Percentiles rank a stretch among this genome's conserved stretches.
Conservation (phyloP, 2,113 vertebrate species). For the Rhadina sibilatrix region DNA sequence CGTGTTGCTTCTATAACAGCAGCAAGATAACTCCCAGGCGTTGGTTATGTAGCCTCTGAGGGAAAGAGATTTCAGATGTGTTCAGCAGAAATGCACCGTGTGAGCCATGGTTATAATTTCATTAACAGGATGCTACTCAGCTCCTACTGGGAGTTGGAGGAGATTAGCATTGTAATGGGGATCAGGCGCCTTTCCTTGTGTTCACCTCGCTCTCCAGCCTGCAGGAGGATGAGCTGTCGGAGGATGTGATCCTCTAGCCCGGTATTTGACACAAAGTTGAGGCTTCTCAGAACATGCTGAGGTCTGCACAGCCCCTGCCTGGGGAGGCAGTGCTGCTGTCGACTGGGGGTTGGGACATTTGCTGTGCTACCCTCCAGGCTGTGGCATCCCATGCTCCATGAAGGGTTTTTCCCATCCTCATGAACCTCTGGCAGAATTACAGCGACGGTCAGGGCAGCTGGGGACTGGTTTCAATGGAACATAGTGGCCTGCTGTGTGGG, state of each 20-base stretch:
- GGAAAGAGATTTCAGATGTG: conserved; percentile 28
- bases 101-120: conserved; percentile 43
- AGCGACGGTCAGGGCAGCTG: not conserved
- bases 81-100: conserved; percentile 24
- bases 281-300: not conserved
- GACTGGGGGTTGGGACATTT: not conserved
- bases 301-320: not conserved
- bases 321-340: not conserved
- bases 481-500: not conserved
- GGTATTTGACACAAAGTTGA: not conserved
- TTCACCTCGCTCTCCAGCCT: not conserved
- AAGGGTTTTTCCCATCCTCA: not conserved
- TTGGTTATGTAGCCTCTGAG: conserved; percentile 9
- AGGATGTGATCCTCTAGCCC: not conserved
- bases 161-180: conserved; percentile 6
- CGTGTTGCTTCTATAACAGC: conserved; percentile 2
- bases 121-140: conserved; percentile 8
- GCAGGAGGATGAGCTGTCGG: not conserved
- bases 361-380: not conserved
- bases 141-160: not conserved
- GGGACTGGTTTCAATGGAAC: not conserved
- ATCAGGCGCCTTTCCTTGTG: not conserved
- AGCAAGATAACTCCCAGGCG: not conserved
- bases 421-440: fast-evolving
- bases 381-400: not conserved